phyloP scores from a whole-genome alignment of 2,113 vertebrate species.

The Nymphicus hollandicus region DNA sequence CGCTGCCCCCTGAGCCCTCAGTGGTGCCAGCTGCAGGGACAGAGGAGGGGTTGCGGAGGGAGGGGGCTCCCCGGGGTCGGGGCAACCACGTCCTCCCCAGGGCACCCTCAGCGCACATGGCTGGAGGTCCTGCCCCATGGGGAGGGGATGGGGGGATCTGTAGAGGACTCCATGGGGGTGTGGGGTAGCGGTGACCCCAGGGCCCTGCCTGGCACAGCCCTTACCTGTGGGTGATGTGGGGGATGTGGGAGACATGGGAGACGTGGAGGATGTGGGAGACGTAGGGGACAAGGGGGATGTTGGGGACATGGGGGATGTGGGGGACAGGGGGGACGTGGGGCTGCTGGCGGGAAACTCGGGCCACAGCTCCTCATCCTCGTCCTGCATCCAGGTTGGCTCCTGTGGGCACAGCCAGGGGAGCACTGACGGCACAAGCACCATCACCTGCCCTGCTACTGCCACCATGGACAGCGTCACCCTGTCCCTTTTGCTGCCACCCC shows the following conservation, averaged over 20 bases:
- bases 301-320: neutral
- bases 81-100: neutral
- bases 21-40: neutral
- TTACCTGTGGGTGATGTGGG: slow-evolving; percentile 44
- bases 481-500: neutral
- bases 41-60: neutral
- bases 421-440: neutral
- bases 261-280: neutral
- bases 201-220: neutral
- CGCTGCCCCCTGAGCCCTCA: neutral
- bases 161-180: neutral
- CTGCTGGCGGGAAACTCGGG: neutral
- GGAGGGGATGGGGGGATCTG: no score
- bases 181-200: neutral
- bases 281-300: neutral
- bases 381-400: slow-evolving; percentile 36
- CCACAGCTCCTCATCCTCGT: slow-evolving; percentile 37
- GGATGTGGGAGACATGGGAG: neutral
- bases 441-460: neutral
- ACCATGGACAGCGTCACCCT: neutral
- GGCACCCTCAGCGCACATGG: neutral
- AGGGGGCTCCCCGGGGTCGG: no score
- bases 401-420: neutral
- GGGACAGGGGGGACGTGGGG: neutral
- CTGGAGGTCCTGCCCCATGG: neutral